These are phyloP conservation scores for Corbicula japonica DNA, from an alignment of 2,888 invertebrate genomes.

Conservation along the genomic window DNA sequence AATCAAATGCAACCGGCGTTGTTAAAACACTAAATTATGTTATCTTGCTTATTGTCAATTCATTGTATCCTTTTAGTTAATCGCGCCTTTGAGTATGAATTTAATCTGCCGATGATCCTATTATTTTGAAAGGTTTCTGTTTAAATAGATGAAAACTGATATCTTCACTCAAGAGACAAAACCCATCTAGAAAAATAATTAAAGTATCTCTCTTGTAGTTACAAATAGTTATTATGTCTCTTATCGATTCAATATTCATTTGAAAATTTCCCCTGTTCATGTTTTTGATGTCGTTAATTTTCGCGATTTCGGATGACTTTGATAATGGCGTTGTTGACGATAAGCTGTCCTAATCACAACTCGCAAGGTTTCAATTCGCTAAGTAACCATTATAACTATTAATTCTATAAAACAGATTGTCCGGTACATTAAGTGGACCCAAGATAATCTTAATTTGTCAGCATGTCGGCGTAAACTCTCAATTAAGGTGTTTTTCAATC, in stretches of 20 bases:
- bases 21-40: conserved; percentile 23
- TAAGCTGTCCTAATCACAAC: conserved; percentile 29
- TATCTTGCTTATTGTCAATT: conserved; percentile 30
- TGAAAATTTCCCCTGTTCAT: conserved; percentile 61
- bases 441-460: conserved; percentile 39
- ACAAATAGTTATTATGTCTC: conserved; percentile 62
- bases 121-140: conserved; percentile 49
- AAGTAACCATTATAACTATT: conserved; percentile 62
- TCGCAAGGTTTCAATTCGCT: conserved; percentile 53
- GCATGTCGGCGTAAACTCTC: conserved; percentile 25
- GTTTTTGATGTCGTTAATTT: conserved; percentile 57
- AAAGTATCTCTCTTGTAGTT: conserved; percentile 44
- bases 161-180: conserved; percentile 46
- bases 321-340: conserved; percentile 21
- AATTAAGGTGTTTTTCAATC: conserved; percentile 17
- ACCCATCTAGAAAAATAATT: conserved; percentile 56
- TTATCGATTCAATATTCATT: conserved; percentile 61
- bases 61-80: conserved; percentile 43
- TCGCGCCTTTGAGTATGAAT: conserved; percentile 27
- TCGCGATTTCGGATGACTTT: conserved; percentile 40
- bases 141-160: conserved; percentile 51
- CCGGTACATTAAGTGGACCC: conserved; percentile 18
- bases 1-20: conserved; percentile 15
- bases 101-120: conserved; percentile 40
- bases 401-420: conserved; percentile 50